phyloP scores from a whole-genome alignment of 2,797 vertebrate genomes.

The Rhinichthys osculus region DNA sequence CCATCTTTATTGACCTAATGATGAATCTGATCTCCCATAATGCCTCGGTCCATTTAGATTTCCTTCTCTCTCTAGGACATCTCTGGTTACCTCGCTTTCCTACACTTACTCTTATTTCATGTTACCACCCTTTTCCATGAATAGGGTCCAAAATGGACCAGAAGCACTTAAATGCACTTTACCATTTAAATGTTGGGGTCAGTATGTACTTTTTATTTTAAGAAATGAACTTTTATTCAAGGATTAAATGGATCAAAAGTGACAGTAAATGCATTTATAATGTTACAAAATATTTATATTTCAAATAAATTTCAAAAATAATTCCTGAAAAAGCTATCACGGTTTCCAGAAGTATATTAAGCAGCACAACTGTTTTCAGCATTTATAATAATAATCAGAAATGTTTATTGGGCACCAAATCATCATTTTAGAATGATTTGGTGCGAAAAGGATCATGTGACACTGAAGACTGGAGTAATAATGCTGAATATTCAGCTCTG shows the following conservation, averaged over 20 bases:
- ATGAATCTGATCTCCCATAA: slow-evolving; percentile 37
- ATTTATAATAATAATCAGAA: background rate
- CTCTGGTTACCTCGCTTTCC: background rate
- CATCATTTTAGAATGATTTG: background rate
- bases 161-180: no score
- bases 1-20: slow-evolving; percentile 26
- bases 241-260: background rate
- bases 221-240: background rate
- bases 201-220: background rate
- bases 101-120: slow-evolving; percentile 10
- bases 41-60: slow-evolving; percentile 20
- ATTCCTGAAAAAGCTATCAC: background rate
- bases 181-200: no score
- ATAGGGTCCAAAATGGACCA: background rate
- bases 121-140: background rate
- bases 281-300: background rate
- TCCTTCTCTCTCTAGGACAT: background rate
- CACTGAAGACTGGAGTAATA: background rate
- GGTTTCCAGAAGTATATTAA: background rate
- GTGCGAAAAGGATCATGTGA: background rate
- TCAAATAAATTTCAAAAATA: background rate
- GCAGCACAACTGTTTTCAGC: background rate
- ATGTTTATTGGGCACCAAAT: background rate
- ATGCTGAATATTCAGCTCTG: background rate
- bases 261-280: background rate